Base-by-base conservation (phyloP, 37 sponge, comb jelly and placozoan species). In the Hexactinellida sp. region DNA sequence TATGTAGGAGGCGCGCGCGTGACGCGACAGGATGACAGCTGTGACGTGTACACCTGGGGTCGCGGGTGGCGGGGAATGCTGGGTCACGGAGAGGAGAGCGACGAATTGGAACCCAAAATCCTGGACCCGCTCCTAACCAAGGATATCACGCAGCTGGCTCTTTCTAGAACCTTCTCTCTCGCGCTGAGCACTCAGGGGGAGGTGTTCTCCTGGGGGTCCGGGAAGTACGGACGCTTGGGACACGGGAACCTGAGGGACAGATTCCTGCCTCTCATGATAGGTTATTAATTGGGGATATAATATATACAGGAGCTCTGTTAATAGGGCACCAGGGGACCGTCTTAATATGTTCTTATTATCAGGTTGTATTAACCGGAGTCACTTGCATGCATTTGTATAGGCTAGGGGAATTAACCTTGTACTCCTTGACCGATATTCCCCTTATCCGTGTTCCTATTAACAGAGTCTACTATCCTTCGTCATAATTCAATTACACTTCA, bases 1-100 rank as follows among this genome's bases (percentile, higher is more conserved):
- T 47, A 16, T 39, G 24, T 16, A 86, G 36, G 38, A 30, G 37
- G 38, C 16, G 38, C 82, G 32, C 21, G 76, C 28, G 76, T 63
- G 25, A 63, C 36, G 38, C 83, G 38, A 37, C 54, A 63, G 13
- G 76, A 63, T 7, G 76, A 63, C 76, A 63, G 76, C 37, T 93
- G 93, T 91, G 96, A 93, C 83, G 82, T 95, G 36, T 95, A 95
- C 90, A 91, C 93, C 0, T 95, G 96, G 93, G 96, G 96, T 0
- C 36, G 38, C 1, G 96, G 93, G 9, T 39, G 37, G 7, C 85
- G 89, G 28, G 93, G 96, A 34, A 86, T 91, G 82, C 87, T 95
- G 38, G 96, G 96, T 0, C 96, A 95, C 83, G 90, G 92, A 28
- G 96, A 95, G 21, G 93, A 93, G 52, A 86, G 85, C 37, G 55